phyloP scores from a whole-genome alignment of 2,797 vertebrate species.

The Hoplostethus atlanticus region DNA sequence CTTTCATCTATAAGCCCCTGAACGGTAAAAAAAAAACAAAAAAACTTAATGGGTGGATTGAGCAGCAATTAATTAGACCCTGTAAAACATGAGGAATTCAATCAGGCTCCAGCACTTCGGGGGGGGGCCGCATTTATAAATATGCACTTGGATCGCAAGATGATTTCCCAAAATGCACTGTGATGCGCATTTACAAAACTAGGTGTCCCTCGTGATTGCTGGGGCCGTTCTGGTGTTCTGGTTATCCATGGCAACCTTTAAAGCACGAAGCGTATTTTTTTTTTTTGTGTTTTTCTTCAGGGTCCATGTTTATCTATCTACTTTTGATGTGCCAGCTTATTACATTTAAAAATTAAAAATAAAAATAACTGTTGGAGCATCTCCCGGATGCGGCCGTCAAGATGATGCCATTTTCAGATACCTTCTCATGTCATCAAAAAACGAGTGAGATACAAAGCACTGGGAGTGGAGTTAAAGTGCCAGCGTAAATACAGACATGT shows the following conservation, averaged over 20 bases:
- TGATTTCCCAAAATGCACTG: neutral
- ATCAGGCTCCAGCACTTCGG: constrained; percentile 43
- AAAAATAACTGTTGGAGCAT: constrained; percentile 11
- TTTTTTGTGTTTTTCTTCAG: constrained; percentile 31
- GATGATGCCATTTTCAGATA: constrained; percentile 28
- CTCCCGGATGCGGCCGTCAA: constrained; percentile 16
- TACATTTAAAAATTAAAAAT: constrained; percentile 1
- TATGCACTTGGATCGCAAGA: constrained; percentile 39
- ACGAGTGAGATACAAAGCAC: constrained; percentile 12
- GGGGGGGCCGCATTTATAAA: constrained; percentile 59
- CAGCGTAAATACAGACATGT: neutral
- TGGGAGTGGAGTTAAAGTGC: neutral
- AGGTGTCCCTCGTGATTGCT: no score
- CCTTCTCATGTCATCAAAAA: constrained; percentile 16
- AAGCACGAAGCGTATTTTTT: neutral
- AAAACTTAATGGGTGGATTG: constrained; percentile 60
- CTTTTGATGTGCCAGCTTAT: constrained; percentile 3
- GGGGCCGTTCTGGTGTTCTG: no score
- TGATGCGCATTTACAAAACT: neutral
- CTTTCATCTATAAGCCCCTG: constrained; percentile 21
- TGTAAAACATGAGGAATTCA: constrained; percentile 67
- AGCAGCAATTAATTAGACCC: constrained; percentile 71
- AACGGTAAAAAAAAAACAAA: constrained; percentile 52
- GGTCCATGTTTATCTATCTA: constrained; percentile 18
- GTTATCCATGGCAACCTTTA: neutral